Evolutionary conservation across 2,797 vertebrate genomes (phyloP).

Genomic region (Threskiornis aethiopicus): DNA sequence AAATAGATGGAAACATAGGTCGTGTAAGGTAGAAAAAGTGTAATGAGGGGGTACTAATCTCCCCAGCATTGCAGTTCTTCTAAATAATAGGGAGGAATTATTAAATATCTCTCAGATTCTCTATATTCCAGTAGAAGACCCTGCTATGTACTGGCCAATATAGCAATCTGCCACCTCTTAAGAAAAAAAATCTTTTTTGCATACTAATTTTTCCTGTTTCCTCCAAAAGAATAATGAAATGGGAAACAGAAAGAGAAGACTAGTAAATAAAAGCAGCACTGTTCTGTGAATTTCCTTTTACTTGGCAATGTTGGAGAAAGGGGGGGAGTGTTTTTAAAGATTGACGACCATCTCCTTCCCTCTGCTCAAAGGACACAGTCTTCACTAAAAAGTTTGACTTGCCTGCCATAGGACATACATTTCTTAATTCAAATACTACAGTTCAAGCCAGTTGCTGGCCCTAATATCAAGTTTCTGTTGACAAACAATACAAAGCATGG

Average conservation of each 20-base stretch:
- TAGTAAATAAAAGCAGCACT: not conserved
- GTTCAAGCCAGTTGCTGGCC: not conserved
- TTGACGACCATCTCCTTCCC: not conserved
- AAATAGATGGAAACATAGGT: not conserved
- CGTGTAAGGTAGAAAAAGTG: not conserved
- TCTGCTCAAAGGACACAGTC: not conserved
- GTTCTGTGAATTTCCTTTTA: not conserved
- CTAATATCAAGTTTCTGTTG: constrained; percentile 32
- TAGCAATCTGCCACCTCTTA: not conserved
- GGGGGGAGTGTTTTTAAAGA: not conserved
- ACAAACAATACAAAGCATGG: constrained; percentile 9
- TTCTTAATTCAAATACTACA: not conserved
- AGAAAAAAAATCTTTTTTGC: not conserved
- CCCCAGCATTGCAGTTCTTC: not conserved
- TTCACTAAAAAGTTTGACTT: not conserved
- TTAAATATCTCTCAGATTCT: not conserved
- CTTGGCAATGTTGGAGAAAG: not conserved
- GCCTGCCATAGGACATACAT: not conserved
- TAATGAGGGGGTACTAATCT: not conserved
- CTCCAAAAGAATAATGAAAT: not conserved
- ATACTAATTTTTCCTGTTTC: not conserved
- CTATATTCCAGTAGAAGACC: not conserved
- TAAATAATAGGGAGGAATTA: not conserved
- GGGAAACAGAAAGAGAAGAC: not conserved
- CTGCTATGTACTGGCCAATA: not conserved